Evolutionary conservation across 2,888 invertebrate genomes (phyloP), one percentile per base, ranked within the genome.

Genomic region (Syrphus vitripennis): DNA sequence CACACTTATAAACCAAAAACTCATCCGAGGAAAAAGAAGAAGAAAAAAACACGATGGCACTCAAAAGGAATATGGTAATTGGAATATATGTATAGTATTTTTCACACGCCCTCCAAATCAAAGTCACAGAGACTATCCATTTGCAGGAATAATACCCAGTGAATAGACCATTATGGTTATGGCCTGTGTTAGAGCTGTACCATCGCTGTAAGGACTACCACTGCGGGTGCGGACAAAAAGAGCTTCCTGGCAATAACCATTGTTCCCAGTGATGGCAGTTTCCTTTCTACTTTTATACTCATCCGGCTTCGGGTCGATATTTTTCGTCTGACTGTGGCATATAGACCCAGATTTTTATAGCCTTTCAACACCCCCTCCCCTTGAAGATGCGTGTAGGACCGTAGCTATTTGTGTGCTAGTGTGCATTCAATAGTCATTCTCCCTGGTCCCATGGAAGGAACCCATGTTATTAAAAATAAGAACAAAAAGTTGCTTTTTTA

Each of bases 41-140:
- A 34, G 7, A 34, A 42, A 19, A 31, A 40, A 48, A 21, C 16
- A 65, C 45, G 24, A 70, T 53, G 53, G 42, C 71, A 50, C 76
- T 84, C 84, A 76, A 77, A 84, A 81, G 84, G 84, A 84, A 80
- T 76, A 80, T 84, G 83, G 69, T 79, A 83, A 83, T 83, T 40
- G 83, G 79, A 72, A 80, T 80, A 84, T 81, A 80, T 80, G 81
- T 81, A 77, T 84, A 84, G 71, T 55, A 84, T 81, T 84, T 84
- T 84, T 84, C 76, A 84, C 84, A 84, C 84, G 84, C 84, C 84
- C 84, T 84, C 76, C 76, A 81, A 84, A 84, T 84, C 84, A 84
- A 76, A 80, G 76, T 72, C 80, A 69, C 80, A 71, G 81, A 84
- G 84, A 84, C 84, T 84, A 84, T 84, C 84, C 84, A 84, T 84